Conservation (phyloP, 1,140 invertebrate genomes). For the Drosophila orena region DNA sequence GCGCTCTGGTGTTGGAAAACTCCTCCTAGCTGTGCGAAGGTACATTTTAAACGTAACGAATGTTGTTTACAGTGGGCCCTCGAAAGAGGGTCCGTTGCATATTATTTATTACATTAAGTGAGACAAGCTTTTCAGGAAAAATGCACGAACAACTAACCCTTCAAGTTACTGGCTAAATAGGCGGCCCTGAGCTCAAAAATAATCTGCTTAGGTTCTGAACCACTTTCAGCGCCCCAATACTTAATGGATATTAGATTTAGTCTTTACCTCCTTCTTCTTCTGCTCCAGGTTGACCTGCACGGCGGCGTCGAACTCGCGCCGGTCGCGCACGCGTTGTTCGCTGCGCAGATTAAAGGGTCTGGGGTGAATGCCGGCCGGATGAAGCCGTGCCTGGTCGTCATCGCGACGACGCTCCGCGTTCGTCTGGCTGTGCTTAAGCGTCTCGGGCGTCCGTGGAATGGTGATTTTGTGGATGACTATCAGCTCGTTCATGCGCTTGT, state of each 20-base stretch:
- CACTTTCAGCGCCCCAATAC: too few relatives aligned
- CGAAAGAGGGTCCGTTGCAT: neutral
- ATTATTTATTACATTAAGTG: neutral
- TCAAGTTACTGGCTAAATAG: too few relatives aligned
- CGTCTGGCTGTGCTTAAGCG: constrained; percentile 52
- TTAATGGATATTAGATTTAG: constrained; percentile 3
- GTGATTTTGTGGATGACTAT: constrained; percentile 59
- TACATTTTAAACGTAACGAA: constrained; percentile 15
- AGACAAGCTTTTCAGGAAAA: neutral
- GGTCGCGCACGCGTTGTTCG: constrained; percentile 68
- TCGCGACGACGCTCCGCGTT: constrained; percentile 12
- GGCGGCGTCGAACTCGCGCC: constrained; percentile 63
- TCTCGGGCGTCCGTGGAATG: constrained; percentile 60
- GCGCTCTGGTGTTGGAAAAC: neutral
- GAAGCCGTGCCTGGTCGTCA: neutral
- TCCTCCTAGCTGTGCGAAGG: too few relatives aligned
- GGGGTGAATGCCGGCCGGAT: neutral
- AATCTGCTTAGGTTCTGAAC: too few relatives aligned
- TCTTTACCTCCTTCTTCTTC: constrained; percentile 73
- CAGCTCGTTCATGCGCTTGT: constrained; percentile 44
- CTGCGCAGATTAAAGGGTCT: constrained; percentile 64
- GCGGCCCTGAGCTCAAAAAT: neutral
- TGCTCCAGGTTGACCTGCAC: constrained; percentile 40
- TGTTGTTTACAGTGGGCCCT: neutral
- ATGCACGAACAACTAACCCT: neutral